Evolutionary conservation across 2,113 vertebrate genomes (phyloP).

Genomic region (Corythoichthys haematopterus): DNA sequence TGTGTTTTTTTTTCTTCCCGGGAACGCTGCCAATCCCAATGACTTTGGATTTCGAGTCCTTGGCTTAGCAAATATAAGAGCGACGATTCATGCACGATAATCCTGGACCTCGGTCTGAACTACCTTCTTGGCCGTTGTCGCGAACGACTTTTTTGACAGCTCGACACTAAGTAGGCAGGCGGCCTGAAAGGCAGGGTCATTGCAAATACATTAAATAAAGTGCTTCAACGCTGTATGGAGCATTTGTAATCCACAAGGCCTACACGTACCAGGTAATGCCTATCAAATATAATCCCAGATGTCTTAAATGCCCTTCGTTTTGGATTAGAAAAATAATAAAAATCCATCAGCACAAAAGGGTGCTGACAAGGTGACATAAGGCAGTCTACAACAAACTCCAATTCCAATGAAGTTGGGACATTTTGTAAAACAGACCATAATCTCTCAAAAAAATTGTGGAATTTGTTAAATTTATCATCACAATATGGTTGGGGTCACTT

Average conservation of each 20-base stretch:
- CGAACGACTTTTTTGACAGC: constrained; percentile 58
- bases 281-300: constrained; percentile 74
- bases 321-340: constrained; percentile 60
- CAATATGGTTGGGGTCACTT: too few relatives aligned
- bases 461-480: too few relatives aligned
- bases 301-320: constrained; percentile 71
- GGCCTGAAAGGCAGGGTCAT: constrained; percentile 62
- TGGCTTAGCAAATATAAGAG: constrained; percentile 69
- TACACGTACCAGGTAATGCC: constrained; percentile 67
- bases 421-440: too few relatives aligned
- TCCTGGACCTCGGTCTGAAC: constrained; percentile 64
- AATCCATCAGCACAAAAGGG: constrained; percentile 49
- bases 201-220: constrained; percentile 70
- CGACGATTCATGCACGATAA: constrained; percentile 73
- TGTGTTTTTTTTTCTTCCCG: constrained; percentile 49
- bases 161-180: constrained; percentile 65
- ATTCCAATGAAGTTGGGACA: too few relatives aligned
- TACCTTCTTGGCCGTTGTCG: constrained; percentile 59
- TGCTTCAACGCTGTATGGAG: constrained; percentile 53
- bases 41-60: constrained; percentile 74
- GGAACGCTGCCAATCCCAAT: constrained; percentile 69
- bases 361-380: constrained; percentile 57
- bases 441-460: too few relatives aligned
- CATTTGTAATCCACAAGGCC: constrained; percentile 74
- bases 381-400: background rate